phyloP scores from a whole-genome alignment of 2,888 invertebrate genomes.

The Protula sp. region DNA sequence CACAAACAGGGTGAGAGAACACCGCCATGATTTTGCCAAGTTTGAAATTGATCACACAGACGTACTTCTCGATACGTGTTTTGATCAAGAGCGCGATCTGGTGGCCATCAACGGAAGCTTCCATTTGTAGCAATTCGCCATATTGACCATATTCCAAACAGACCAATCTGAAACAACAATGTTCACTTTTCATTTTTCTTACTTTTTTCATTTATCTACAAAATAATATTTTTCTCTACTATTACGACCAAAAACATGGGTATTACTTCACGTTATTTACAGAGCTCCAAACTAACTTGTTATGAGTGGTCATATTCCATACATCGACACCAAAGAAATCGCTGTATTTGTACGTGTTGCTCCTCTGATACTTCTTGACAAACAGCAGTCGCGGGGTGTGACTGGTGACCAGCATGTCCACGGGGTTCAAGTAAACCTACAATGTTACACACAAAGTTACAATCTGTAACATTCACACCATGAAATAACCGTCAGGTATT shows the following conservation, averaged over 20 bases:
- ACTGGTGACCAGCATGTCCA: conserved; percentile 20
- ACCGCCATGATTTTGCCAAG: conserved; percentile 5
- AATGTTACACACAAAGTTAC: no score
- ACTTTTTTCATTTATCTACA: no score
- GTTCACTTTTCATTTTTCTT: no score
- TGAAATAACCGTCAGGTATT: no score
- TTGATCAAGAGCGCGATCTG: conserved; percentile 21
- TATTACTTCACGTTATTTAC: no score
- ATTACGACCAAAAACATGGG: no score
- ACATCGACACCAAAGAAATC: conserved; percentile 35
- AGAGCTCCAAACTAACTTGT: no score
- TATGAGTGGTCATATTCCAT: conserved; percentile 27
- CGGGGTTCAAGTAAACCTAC: conserved; percentile 25
- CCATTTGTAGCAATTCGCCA: conserved; percentile 24
- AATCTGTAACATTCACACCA: no score
- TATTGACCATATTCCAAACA: conserved; percentile 25
- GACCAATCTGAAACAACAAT: no score
- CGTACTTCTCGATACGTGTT: conserved; percentile 16
- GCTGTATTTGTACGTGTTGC: conserved; percentile 33
- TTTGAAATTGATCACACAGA: conserved; percentile 18
- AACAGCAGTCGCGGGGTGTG: conserved; percentile 14
- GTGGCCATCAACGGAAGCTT: conserved; percentile 17
- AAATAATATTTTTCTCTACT: no score
- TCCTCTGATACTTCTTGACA: conserved; percentile 23
- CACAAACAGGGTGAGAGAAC: conserved; percentile 13